Conservation (phyloP, 2,888 invertebrate genomes). For the Cryptus viduatorius region DNA sequence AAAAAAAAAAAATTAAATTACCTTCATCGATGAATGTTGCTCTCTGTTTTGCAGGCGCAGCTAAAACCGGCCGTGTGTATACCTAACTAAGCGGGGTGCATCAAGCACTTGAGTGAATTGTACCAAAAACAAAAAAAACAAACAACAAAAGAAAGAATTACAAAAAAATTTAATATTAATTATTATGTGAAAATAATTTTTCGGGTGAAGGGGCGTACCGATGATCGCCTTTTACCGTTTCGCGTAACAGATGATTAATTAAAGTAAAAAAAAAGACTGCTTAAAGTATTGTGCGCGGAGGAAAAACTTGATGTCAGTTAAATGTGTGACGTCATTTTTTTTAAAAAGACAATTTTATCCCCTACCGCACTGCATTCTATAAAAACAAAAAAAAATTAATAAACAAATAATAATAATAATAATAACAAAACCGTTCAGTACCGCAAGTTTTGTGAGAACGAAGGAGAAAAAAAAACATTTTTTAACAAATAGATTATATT, state of each 20-base stretch:
- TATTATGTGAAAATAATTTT: conserved; percentile 29
- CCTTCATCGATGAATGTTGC: neutral
- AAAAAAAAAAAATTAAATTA: conserved; percentile 5
- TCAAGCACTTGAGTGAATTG: conserved; percentile 57
- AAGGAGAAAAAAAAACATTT: conserved; percentile 14
- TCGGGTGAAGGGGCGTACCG: conserved; percentile 12
- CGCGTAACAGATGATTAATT: conserved; percentile 49
- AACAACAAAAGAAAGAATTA: conserved; percentile 5
- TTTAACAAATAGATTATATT: conserved; percentile 46
- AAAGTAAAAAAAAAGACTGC: conserved; percentile 62
- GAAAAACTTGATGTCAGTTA: conserved; percentile 45
- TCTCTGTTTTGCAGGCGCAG: conserved; percentile 61
- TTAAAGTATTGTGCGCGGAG: conserved; percentile 63
- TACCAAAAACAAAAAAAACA: conserved; percentile 58
- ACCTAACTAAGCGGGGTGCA: conserved; percentile 36
- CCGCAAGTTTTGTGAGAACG: conserved; percentile 29
- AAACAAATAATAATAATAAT: neutral
- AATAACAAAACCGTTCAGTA: conserved; percentile 34
- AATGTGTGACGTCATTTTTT: conserved; percentile 32
- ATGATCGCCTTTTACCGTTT: conserved; percentile 39
- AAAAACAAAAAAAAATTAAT: conserved; percentile 20
- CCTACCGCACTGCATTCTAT: conserved; percentile 40
- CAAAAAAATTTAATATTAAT: conserved; percentile 43
- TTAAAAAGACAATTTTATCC: conserved; percentile 36
- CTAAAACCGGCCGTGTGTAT: conserved; percentile 53